Evolutionary conservation across 2,797 vertebrate species (phyloP), one percentile per base, ranked within the genome.

Genomic region (Hirundo rustica): DNA sequence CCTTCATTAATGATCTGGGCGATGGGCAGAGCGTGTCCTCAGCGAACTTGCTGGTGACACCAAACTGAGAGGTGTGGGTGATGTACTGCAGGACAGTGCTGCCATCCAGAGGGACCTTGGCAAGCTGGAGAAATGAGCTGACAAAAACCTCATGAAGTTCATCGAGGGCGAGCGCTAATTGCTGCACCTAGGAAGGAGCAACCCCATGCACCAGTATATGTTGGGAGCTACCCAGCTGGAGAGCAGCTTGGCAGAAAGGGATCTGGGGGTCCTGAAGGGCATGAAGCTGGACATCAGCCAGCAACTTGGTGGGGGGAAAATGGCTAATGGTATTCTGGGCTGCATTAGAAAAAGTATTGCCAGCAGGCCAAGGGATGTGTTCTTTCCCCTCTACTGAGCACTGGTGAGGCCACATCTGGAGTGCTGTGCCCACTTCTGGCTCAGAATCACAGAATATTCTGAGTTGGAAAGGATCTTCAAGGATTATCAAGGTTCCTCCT

Each of bases 231-330:
- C 3, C 36, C 54, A 64, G 16, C 13, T 78, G n/a, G n/a, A 74
- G 45, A 81, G 29, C 29, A 86, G 7, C 23, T 45, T 66, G 44
- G 34, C 42, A 74, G 44, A 62, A 84, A 50, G 89, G 29, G 26
- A 64, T 71, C 23, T 34, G 9, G 10, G 8, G 0, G 7, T 67
- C 18, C 40, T 78, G 40, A 25, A 19, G 54, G 15, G 23, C 51
- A 50, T 25, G 20, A 42, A 58, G 30, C 23, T 84, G 34, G n/a
- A 44, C 26, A 27, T 55, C 27, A 93, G 21, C 32, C 61, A 81
- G 34, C 30, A 84, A 19, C 17, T 12, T 61, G 38, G 3, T 5
- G 10, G 4, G 3, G 40, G 5, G 0, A 4, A 48, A 45, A 12
- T 20, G n/a, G 32, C 32, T 57, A 50, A 16, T 15, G 20, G 6